Evolutionary conservation across 2,888 invertebrate species (phyloP).

Genomic region (Dimorphilus gyrociliatus): DNA sequence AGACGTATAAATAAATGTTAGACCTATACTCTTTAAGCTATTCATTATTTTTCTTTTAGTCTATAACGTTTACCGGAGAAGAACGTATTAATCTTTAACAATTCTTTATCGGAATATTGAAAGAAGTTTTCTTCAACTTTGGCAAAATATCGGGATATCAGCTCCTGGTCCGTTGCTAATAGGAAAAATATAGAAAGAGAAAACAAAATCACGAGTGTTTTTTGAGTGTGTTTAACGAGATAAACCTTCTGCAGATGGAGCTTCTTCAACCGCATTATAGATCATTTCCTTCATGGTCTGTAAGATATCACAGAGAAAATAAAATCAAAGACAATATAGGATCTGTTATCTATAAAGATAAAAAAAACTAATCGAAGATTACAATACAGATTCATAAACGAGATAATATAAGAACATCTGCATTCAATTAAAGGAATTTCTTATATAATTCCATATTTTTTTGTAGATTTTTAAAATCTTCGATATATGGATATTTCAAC

Average conservation of each 20-base stretch:
- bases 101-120: slow-evolving; percentile 80
- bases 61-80: slow-evolving; percentile 57
- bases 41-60: no score
- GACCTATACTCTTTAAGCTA: no score
- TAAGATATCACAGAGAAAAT: slow-evolving; percentile 11
- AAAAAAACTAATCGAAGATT: no score
- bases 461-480: neutral
- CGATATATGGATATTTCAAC: neutral
- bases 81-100: slow-evolving; percentile 91
- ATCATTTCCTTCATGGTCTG: slow-evolving; percentile 91
- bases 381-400: no score
- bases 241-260: slow-evolving; percentile 69
- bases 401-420: no score
- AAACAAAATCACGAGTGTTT: slow-evolving; percentile 12
- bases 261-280: slow-evolving; percentile 74
- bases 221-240: no score
- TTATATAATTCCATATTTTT: no score
- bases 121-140: slow-evolving; percentile 90
- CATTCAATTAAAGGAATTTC: slow-evolving; percentile 7
- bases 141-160: slow-evolving; percentile 68
- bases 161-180: slow-evolving; percentile 73
- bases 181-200: slow-evolving; percentile 9
- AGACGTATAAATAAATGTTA: slow-evolving; percentile 12
- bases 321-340: slow-evolving; percentile 3
- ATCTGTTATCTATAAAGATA: neutral